These are phyloP conservation scores for Congeria kusceri DNA, from an alignment of 2,888 invertebrate species.

Conservation along the genomic window DNA sequence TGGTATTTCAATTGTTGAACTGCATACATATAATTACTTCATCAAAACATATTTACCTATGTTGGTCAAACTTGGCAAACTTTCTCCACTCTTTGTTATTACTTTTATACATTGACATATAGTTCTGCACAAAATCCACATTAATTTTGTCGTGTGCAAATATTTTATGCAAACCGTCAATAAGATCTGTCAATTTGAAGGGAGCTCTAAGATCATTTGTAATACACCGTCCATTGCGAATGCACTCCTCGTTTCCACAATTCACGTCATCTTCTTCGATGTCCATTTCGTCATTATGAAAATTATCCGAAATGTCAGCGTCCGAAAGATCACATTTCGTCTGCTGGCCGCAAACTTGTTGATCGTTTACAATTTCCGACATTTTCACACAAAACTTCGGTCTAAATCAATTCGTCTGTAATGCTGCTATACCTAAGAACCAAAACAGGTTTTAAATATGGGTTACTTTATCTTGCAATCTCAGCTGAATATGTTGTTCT, in stretches of 20 bases:
- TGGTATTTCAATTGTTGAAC: too few species aligned
- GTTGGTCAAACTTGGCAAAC: conserved; percentile 97
- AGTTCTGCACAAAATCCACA: conserved; percentile 94
- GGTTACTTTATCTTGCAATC: too few species aligned
- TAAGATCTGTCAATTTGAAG: conserved; percentile 77
- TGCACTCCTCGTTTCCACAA: not conserved
- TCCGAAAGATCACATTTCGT: not conserved
- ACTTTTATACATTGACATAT: conserved; percentile 93
- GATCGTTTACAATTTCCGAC: too few species aligned
- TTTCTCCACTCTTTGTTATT: conserved; percentile 96
- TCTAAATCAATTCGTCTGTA: too few species aligned
- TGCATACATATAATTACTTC: too few species aligned
- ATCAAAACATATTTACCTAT: conserved; percentile 91
- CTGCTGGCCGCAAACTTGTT: too few species aligned
- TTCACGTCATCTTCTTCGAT: not conserved
- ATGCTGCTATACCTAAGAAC: too few species aligned
- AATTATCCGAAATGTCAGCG: not conserved
- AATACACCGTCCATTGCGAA: not conserved
- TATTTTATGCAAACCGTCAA: conserved; percentile 89
- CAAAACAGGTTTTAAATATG: too few species aligned
- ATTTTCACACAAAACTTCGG: too few species aligned
- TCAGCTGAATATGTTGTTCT: too few species aligned
- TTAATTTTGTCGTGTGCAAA: conserved; percentile 94
- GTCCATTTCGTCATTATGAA: not conserved
- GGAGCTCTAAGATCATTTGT: conserved; percentile 63